Evolutionary conservation across 2,113 vertebrate genomes (phyloP).

Genomic region (Hippolais icterina): DNA sequence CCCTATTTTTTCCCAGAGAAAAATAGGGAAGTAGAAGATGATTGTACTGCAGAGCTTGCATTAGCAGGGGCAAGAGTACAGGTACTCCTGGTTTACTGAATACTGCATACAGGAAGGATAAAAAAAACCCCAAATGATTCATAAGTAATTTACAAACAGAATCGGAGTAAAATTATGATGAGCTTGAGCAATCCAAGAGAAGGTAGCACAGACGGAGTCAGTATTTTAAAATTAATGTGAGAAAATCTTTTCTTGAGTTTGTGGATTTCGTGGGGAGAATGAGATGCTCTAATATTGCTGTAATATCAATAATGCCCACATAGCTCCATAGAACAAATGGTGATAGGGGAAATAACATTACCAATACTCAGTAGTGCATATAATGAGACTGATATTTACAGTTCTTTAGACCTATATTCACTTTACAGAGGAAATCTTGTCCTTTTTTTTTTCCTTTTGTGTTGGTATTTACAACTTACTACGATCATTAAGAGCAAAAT

Average conservation of each 20-base stretch:
- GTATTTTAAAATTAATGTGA: background rate
- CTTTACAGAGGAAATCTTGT: background rate
- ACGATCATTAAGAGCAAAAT: background rate
- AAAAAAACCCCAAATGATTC: background rate
- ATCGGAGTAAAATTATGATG: background rate
- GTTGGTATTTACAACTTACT: slow-evolving; percentile 22
- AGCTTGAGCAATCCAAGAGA: background rate
- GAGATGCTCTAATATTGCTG: slow-evolving; percentile 5
- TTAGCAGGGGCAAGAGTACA: background rate
- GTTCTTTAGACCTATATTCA: slow-evolving; percentile 37
- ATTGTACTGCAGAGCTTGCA: background rate
- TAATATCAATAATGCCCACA: background rate
- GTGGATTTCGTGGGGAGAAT: background rate
- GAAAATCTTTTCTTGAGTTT: background rate
- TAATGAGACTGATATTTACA: slow-evolving; percentile 46
- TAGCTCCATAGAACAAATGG: background rate
- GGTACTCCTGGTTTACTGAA: background rate
- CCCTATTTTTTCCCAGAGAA: background rate
- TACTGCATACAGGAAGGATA: background rate
- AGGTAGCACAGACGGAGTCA: background rate
- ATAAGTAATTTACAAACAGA: slow-evolving; percentile 28
- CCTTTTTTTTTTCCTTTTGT: background rate
- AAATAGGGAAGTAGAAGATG: background rate
- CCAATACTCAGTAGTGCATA: background rate
- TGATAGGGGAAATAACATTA: slow-evolving; percentile 32